phyloP scores from a whole-genome alignment of 2,113 vertebrate species.

The Rhinolophus sinicus region DNA sequence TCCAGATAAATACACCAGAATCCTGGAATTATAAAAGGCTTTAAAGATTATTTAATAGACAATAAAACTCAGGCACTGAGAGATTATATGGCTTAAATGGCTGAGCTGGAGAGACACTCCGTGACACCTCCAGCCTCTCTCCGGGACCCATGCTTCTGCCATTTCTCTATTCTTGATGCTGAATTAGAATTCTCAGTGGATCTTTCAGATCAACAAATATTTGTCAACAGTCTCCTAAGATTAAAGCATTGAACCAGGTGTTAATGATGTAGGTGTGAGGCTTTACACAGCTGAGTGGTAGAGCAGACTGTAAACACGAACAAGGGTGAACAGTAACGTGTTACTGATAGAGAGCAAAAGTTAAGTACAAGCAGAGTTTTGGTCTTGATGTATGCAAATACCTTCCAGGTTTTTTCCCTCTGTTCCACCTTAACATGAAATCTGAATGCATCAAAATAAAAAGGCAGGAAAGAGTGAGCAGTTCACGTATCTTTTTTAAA shows the following conservation, averaged over 20 bases:
- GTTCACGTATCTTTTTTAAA: neutral
- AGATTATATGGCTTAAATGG: neutral
- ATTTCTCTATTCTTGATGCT: neutral
- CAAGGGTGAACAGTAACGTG: neutral
- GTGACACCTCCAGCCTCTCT: neutral
- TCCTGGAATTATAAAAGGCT: neutral
- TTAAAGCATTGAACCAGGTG: neutral
- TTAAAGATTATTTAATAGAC: neutral
- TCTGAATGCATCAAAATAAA: conserved; percentile 7
- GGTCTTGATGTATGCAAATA: neutral
- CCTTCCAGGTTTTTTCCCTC: neutral
- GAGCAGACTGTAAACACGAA: neutral
- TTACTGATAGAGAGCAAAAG: neutral
- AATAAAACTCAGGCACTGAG: neutral
- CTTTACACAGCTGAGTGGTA: neutral
- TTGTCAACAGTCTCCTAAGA: neutral
- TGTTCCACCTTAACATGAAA: neutral
- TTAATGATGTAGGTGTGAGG: neutral
- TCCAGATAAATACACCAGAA: neutral
- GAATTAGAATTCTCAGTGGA: neutral
- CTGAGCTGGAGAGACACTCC: neutral
- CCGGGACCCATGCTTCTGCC: rapidly evolving
- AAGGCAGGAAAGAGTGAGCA: neutral
- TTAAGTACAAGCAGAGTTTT: neutral
- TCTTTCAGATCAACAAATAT: neutral